Evolutionary conservation across 2,113 vertebrate genomes (phyloP).

Genomic region (Lates calcarifer): DNA sequence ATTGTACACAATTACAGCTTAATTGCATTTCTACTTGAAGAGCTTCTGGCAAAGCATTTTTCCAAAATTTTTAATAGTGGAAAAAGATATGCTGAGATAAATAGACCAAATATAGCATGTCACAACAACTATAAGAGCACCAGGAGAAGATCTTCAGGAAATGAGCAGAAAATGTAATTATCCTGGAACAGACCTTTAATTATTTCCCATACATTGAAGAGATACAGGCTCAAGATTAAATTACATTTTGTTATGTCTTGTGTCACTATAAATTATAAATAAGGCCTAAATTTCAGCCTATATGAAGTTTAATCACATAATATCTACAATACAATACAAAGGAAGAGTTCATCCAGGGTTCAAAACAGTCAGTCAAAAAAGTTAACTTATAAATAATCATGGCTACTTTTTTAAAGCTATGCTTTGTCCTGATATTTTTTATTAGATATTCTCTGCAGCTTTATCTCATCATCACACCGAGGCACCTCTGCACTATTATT

Average conservation of each 20-base stretch:
- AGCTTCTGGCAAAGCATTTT: background rate
- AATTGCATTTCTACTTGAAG: background rate
- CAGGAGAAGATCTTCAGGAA: constrained; percentile 8
- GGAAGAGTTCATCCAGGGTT: too few relatives aligned
- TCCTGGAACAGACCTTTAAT: background rate
- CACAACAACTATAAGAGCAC: background rate
- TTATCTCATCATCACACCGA: too few relatives aligned
- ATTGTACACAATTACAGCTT: background rate
- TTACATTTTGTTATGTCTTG: background rate
- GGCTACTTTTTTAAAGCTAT: too few relatives aligned
- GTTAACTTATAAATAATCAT: too few relatives aligned
- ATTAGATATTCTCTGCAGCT: too few relatives aligned
- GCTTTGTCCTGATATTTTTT: too few relatives aligned
- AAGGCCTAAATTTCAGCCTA: too few relatives aligned
- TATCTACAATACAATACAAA: too few relatives aligned
- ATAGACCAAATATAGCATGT: constrained; percentile 1
- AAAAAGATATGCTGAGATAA: background rate
- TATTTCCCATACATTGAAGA: background rate
- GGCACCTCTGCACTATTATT: too few relatives aligned
- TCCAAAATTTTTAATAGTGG: background rate
- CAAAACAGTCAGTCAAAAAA: too few relatives aligned
- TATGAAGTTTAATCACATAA: too few relatives aligned
- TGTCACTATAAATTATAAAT: too few relatives aligned
- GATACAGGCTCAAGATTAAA: background rate
- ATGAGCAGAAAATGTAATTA: constrained; percentile 38